Evolutionary conservation across 2,113 vertebrate genomes (phyloP), one percentile per base, ranked within the genome.

Genomic region (Cololabis saira): DNA sequence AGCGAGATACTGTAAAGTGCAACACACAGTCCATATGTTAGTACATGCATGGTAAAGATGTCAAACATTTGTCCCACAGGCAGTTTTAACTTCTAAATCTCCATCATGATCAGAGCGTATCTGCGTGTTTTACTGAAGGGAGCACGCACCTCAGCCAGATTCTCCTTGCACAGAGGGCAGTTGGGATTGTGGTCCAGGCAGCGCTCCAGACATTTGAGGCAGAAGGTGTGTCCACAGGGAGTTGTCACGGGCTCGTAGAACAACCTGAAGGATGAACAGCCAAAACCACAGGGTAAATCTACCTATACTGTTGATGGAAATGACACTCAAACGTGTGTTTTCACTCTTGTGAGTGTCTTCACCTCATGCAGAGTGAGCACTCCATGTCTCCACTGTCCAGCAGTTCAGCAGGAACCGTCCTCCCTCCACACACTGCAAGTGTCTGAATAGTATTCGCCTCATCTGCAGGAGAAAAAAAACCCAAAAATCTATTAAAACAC

Each of bases 341-440:
- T 37, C 33, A 11, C 37, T 42, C 17, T n/a, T n/a, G n/a, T n/a
- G 22, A 17, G 52, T n/a, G 21, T 14, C 1, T 8, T 77, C 89
- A 98, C 96, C 97, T 98, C 97, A 96, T 96, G 77, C 96, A 98
- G 49, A 98, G 95, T 16, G 96, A 95, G 77, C 97, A 98, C 91
- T 96, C 96, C 65, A 98, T 91, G 78, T 98, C 96, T 12, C 93
- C 93, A 0, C 92, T 93, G 86, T 97, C 97, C 81, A 96, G 65
- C 18, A 94, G 90, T 52, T 93, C 76, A 12, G 77, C 57, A 17
- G 94, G 89, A 79, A 95, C 73, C 47, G 76, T 81, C 84, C 91
- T 78, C 2, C 66, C 61, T 42, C 80, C 40, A 12, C 64, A 1
- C 10, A 22, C 33, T 0, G 55, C 9, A 1, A 59, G 22, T 0